Evolutionary conservation across 2,888 invertebrate species (phyloP).

Genomic region (Synergus itoensis): DNA sequence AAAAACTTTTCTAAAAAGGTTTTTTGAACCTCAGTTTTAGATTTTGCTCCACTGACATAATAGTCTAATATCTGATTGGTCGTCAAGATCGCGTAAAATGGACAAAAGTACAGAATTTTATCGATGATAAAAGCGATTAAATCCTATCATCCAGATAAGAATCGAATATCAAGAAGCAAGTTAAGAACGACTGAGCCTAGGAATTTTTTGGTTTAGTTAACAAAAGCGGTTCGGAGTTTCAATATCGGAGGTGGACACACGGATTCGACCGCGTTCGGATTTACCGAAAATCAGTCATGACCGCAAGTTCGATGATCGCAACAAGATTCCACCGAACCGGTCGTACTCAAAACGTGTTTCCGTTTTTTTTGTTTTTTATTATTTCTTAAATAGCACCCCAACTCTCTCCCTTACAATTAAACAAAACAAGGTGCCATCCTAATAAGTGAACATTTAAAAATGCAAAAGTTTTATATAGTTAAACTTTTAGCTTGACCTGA

Average conservation of each 20-base stretch:
- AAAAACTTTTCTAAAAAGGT: too few relatives aligned
- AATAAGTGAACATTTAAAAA: too few relatives aligned
- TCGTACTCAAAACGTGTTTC: neutral
- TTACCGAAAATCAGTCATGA: slow-evolving; percentile 4
- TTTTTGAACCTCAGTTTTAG: too few relatives aligned
- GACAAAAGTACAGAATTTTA: slow-evolving; percentile 31
- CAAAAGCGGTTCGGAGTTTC: slow-evolving; percentile 18
- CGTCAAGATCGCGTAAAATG: neutral
- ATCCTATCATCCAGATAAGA: slow-evolving; percentile 7
- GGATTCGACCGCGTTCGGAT: slow-evolving; percentile 2
- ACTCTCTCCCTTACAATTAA: neutral
- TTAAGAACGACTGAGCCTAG: neutral
- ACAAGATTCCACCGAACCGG: slow-evolving; percentile 26
- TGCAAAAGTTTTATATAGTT: too few relatives aligned
- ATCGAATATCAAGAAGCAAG: slow-evolving; percentile 6
- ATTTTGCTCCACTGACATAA: too few relatives aligned
- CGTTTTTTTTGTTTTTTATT: neutral
- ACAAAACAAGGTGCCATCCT: neutral
- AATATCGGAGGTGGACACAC: slow-evolving; percentile 28
- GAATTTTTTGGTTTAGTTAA: slow-evolving; percentile 31
- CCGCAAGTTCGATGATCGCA: slow-evolving; percentile 25
- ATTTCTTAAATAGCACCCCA: neutral
- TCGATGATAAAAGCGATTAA: slow-evolving; percentile 16
- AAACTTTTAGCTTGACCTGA: neutral
- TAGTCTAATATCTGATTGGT: neutral